Evolutionary conservation across 2,797 vertebrate genomes (phyloP).

Genomic region (Simalia tracyae): DNA sequence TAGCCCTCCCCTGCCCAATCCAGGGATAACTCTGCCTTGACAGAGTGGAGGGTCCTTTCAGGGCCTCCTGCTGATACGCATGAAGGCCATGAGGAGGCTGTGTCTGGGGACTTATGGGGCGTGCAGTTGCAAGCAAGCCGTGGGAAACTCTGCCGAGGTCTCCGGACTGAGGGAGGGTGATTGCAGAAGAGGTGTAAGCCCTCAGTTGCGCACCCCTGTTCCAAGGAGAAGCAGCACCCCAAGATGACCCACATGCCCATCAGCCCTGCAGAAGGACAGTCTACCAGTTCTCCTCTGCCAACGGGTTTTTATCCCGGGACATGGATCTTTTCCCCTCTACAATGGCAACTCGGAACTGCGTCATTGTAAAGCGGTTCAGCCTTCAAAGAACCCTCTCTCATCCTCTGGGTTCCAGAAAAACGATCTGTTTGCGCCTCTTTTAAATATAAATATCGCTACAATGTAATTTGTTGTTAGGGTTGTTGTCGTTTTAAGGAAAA

Average conservation of each 20-base stretch:
- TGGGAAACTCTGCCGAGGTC: not conserved
- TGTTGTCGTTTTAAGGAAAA: slow-evolving; percentile 27
- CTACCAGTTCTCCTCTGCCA: not conserved
- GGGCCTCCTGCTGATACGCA: not conserved
- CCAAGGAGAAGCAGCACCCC: not conserved
- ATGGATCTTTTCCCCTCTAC: not conserved
- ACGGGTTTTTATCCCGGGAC: too few species aligned
- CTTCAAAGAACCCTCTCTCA: slow-evolving; percentile 29
- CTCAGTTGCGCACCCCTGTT: not conserved
- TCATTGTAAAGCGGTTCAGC: not conserved
- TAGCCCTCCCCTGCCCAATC: not conserved
- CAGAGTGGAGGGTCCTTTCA: not conserved
- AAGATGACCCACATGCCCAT: not conserved
- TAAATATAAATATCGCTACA: slow-evolving; percentile 55
- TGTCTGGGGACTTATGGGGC: fast-evolving
- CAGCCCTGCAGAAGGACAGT: not conserved
- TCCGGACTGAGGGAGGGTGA: not conserved
- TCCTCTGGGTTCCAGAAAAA: slow-evolving; percentile 57
- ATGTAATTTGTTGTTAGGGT: slow-evolving; percentile 37
- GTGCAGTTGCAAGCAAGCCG: not conserved
- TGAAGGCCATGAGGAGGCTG: not conserved
- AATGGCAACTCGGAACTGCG: not conserved
- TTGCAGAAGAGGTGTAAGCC: too few species aligned
- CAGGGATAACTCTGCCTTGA: not conserved
- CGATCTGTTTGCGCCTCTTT: slow-evolving; percentile 64